Conservation (phyloP, 2,888 invertebrate species). For the Lasiommata megera region DNA sequence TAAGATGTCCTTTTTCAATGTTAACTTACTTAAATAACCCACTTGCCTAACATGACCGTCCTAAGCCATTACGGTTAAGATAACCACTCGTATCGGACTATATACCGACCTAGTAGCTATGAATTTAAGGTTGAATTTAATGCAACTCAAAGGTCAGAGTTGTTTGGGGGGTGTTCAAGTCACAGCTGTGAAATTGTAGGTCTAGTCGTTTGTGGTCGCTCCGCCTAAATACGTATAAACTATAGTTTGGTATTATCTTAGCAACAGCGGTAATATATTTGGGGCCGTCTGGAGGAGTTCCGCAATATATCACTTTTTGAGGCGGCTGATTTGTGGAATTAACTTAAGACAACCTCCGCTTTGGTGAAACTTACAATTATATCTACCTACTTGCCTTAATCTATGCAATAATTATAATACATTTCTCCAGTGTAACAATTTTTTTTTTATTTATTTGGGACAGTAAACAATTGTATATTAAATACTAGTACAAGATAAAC, state of each 20-base stretch:
- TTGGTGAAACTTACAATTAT: no score
- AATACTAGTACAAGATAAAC: no score
- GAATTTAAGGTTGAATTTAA: constrained; percentile 15
- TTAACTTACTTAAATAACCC: constrained; percentile 30
- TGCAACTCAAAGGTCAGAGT: neutral
- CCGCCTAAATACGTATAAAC: constrained; percentile 55
- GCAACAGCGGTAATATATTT: constrained; percentile 26
- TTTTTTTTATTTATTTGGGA: no score
- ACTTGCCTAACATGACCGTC: constrained; percentile 29
- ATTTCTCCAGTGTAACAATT: no score
- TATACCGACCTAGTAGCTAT: neutral
- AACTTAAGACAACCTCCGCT: neutral
- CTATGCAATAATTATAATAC: no score
- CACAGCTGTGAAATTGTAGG: constrained; percentile 60
- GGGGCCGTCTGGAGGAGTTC: constrained; percentile 17
- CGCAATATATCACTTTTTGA: constrained; percentile 18
- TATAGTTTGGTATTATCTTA: constrained; percentile 16
- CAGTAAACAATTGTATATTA: no score
- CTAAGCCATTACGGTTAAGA: constrained; percentile 32
- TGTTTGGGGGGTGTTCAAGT: constrained; percentile 33
- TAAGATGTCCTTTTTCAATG: constrained; percentile 29
- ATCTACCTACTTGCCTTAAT: no score
- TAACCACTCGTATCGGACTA: constrained; percentile 14
- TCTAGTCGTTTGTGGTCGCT: constrained; percentile 59
- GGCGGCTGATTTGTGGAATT: neutral